These are phyloP conservation scores for Mamestra brassicae DNA, from an alignment of 2,888 invertebrate species.

Conservation along the genomic window DNA sequence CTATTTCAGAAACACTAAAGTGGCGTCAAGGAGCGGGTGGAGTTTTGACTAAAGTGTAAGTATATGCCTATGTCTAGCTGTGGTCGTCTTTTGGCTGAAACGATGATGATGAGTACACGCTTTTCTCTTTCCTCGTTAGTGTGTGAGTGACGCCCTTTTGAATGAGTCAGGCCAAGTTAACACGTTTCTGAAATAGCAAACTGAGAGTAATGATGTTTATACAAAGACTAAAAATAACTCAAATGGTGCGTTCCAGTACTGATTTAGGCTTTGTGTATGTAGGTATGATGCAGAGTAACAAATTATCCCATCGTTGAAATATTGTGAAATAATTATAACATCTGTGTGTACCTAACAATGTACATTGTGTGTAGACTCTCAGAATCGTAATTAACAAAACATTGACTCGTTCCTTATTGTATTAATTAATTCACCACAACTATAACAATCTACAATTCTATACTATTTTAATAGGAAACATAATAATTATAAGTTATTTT, in stretches of 20 bases:
- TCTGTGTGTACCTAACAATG: no score
- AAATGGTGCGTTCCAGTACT: neutral
- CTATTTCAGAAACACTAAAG: neutral
- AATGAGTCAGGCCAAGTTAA: no score
- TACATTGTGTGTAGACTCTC: neutral
- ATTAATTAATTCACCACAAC: neutral
- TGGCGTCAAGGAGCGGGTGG: neutral
- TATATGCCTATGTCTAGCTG: neutral
- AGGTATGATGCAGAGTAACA: neutral
- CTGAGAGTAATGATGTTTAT: no score
- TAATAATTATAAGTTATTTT: neutral
- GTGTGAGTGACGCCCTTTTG: no score
- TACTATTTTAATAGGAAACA: neutral
- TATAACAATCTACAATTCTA: neutral
- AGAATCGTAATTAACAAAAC: neutral
- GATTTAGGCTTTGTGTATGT: neutral
- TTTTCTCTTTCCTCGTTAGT: neutral
- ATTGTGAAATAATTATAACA: no score
- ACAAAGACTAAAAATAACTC: no score
- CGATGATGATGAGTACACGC: neutral
- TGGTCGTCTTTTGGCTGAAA: neutral
- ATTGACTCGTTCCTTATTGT: neutral
- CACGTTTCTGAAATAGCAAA: no score
- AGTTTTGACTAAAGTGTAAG: no score
- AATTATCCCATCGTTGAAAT: neutral